phyloP scores from a whole-genome alignment of 2,797 vertebrate genomes.

The Numenius phaeopus region DNA sequence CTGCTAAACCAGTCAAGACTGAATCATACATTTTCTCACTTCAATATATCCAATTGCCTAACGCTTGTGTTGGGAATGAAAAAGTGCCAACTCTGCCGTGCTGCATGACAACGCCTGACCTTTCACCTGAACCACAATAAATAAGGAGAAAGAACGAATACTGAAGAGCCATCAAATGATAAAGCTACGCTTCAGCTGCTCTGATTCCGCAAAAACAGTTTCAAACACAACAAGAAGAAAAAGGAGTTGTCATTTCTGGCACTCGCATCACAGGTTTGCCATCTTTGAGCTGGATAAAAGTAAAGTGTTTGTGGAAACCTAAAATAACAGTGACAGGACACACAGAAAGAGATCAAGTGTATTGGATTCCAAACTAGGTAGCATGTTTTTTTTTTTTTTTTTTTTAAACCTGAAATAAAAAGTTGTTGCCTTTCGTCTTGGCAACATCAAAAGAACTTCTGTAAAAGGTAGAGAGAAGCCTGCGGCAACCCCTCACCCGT shows the following conservation, averaged over 20 bases:
- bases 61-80: neutral
- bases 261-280: neutral
- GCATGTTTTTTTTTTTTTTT: neutral
- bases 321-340: constrained; percentile 38
- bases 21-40: neutral
- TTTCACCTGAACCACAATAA: constrained; percentile 1
- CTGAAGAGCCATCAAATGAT: neutral
- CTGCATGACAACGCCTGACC: neutral
- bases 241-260: constrained; percentile 31
- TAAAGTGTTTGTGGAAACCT: constrained; percentile 6
- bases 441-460: constrained; percentile 23
- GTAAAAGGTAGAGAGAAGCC: neutral
- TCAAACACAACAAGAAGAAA: neutral
- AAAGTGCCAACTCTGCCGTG: neutral
- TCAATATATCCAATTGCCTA: neutral
- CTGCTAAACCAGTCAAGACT: neutral
- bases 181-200: constrained; percentile 2
- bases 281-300: constrained; percentile 16
- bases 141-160: neutral
- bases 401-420: neutral
- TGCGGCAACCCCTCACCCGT: neutral
- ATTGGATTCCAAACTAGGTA: neutral
- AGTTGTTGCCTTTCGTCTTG: constrained; percentile 10
- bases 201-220: neutral
- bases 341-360: neutral